Percentiles rank a stretch among this genome's conserved stretches.
Evolutionary conservation across 2,888 invertebrate genomes (phyloP).

Genomic region (Eristalinus sepulchralis): DNA sequence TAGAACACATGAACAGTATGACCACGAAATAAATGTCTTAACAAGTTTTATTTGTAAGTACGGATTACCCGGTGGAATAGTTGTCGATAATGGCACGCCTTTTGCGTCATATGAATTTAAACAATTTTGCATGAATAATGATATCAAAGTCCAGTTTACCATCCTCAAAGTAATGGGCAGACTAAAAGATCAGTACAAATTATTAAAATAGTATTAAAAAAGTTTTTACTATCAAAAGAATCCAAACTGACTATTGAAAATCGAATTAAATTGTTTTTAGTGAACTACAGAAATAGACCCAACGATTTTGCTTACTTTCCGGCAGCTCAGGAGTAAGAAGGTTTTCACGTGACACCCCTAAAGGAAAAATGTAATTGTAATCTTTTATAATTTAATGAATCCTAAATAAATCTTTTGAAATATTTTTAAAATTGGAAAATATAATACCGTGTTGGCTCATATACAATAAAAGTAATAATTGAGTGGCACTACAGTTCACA

Average conservation of each 20-base stretch:
- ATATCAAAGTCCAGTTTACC: background rate
- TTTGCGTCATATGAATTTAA: background rate
- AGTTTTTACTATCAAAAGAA: background rate
- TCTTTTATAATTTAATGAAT: too few species aligned
- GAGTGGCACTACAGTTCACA: too few species aligned
- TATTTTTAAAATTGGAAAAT: too few species aligned
- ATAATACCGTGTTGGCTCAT: too few species aligned
- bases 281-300: background rate
- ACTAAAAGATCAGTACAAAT: background rate
- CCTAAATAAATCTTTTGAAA: too few species aligned
- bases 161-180: background rate
- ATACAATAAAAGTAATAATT: too few species aligned
- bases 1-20: background rate
- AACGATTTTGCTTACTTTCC: background rate
- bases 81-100: background rate
- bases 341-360: too few species aligned
- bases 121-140: background rate
- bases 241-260: background rate
- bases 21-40: background rate
- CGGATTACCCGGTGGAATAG: background rate
- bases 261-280: background rate
- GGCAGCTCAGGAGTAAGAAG: too few species aligned
- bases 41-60: background rate
- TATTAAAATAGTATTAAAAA: background rate
- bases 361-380: too few species aligned